Conservation (phyloP, 2,113 vertebrate species). For the Rhabdornis inornatus region DNA sequence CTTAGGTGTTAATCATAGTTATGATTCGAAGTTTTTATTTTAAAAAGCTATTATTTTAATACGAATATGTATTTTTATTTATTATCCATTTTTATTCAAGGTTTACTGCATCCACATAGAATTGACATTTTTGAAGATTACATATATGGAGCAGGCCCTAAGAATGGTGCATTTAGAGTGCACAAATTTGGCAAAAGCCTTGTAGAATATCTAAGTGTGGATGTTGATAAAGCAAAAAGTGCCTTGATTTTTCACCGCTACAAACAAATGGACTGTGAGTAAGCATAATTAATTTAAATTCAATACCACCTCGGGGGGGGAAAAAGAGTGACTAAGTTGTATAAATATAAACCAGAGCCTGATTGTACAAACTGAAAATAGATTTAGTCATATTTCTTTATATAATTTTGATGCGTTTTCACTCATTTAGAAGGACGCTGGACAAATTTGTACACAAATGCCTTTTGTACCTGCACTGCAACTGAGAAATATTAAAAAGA, state of each 20-base stretch:
- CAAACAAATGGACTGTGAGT: constrained; percentile 92
- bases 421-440: not conserved
- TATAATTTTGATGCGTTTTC: not conserved
- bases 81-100: constrained; percentile 65
- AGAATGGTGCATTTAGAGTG: constrained; percentile 89
- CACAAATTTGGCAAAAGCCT: constrained; percentile 88
- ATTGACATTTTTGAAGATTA: constrained; percentile 97
- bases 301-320: not conserved
- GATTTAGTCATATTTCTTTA: not conserved
- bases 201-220: constrained; percentile 82
- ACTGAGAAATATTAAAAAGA: not conserved
- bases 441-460: not conserved
- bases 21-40: not conserved
- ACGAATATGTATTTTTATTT: not conserved
- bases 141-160: constrained; percentile 92
- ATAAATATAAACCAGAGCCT: not conserved
- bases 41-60: not conserved
- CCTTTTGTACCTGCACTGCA: not conserved
- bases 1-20: not conserved
- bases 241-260: constrained; percentile 90
- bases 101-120: constrained; percentile 91
- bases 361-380: not conserved
- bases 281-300: constrained; percentile 29
- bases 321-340: not conserved
- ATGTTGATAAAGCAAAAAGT: constrained; percentile 89